phyloP scores from a whole-genome alignment of 2,113 vertebrate species.

The Rhinichthys klamathensis region DNA sequence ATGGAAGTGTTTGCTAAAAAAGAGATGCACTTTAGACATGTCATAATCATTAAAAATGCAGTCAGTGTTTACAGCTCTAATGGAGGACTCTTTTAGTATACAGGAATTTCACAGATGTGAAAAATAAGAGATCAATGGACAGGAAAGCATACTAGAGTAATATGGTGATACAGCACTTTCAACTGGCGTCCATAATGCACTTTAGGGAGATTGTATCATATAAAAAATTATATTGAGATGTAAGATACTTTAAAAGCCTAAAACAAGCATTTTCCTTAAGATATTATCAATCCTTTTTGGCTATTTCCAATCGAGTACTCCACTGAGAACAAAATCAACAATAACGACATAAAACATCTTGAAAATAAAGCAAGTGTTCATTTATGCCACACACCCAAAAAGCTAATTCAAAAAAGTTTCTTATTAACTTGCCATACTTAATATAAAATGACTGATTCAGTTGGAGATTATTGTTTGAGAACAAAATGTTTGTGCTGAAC shows the following conservation, averaged over 20 bases:
- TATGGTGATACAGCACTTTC: not conserved
- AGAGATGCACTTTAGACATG: not conserved
- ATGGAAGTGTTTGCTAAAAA: not conserved
- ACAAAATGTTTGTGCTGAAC: not conserved
- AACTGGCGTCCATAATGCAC: not conserved
- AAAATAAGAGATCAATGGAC: constrained; percentile 3
- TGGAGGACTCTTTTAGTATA: not conserved
- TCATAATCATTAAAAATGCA: not conserved
- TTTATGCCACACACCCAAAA: not conserved
- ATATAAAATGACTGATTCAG: not conserved
- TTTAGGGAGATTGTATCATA: not conserved
- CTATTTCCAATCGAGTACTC: not conserved
- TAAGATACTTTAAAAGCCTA: not conserved
- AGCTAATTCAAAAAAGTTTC: too few species aligned
- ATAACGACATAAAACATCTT: not conserved
- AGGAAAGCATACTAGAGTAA: not conserved
- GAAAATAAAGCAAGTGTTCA: not conserved
- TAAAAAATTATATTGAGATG: not conserved
- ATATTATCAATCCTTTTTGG: not conserved
- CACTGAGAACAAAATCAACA: not conserved
- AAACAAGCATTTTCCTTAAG: not conserved
- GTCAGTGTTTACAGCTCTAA: not conserved
- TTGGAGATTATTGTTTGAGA: not conserved
- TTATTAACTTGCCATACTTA: too few species aligned
- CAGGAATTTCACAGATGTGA: not conserved